Evolutionary conservation across 2,888 invertebrate species (phyloP).

Genomic region (Lordiphosa andalusiaca): DNA sequence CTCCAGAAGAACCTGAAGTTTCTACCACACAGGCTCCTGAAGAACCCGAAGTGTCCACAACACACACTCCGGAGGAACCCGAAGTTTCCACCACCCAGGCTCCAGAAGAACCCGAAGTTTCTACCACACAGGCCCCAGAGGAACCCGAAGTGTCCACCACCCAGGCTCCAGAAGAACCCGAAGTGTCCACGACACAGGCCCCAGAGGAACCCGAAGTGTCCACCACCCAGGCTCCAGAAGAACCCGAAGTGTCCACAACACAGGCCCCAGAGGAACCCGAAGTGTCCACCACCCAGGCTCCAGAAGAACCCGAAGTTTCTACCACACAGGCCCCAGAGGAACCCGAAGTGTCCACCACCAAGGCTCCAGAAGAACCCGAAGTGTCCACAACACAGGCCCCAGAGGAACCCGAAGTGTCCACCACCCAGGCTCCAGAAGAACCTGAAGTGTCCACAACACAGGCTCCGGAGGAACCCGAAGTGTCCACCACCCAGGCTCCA

Average conservation of each 20-base stretch:
- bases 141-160: not conserved
- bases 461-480: not conserved
- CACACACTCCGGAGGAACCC: constrained; percentile 4
- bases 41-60: constrained; percentile 3
- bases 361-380: constrained; percentile 1
- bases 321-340: not conserved
- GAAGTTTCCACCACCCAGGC: not conserved
- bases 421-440: constrained; percentile 4
- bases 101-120: constrained; percentile 1
- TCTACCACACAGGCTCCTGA: constrained; percentile 1
- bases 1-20: not conserved
- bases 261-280: not conserved
- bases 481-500: not conserved
- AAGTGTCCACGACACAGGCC: not conserved
- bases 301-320: constrained; percentile 5
- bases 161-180: not conserved
- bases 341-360: not conserved
- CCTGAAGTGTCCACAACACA: constrained; percentile 12
- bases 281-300: not conserved
- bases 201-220: not conserved
- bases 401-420: constrained; percentile 3
- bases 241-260: constrained; percentile 1
- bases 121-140: not conserved
- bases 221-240: not conserved
- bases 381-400: not conserved